phyloP scores from a whole-genome alignment of 64 coral and sea anemone genomes.

The Montipora sp. region DNA sequence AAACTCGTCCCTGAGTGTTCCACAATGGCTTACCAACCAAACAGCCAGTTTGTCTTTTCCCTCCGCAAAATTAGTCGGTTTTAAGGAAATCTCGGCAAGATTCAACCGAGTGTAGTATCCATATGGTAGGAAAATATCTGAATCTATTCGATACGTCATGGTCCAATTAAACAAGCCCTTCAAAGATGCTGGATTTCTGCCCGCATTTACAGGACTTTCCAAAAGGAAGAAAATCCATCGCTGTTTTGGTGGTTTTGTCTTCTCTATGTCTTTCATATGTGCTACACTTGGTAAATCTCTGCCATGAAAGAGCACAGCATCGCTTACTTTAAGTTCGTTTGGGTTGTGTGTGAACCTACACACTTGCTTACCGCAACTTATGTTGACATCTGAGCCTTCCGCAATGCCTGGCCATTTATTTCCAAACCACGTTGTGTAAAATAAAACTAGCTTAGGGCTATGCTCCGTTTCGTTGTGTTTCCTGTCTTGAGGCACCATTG shows the following conservation, averaged over 20 bases:
- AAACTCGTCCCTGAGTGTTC: constrained; percentile 42
- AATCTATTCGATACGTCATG: constrained; percentile 74
- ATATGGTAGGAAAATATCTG: constrained; percentile 57
- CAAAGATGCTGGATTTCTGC: not conserved
- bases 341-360: not conserved
- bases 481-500: too few relatives aligned
- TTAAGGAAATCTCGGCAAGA: not conserved
- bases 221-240: constrained; percentile 66
- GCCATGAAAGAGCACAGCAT: constrained; percentile 50
- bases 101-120: constrained; percentile 25
- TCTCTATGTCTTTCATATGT: not conserved
- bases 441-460: not conserved
- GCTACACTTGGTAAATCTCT: constrained; percentile 32
- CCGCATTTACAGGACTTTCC: constrained; percentile 49
- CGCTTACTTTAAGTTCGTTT: not conserved
- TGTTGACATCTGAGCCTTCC: not conserved
- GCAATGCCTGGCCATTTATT: not conserved
- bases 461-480: not conserved
- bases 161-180: constrained; percentile 62
- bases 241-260: constrained; percentile 19
- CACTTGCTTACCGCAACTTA: not conserved
- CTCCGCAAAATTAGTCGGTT: not conserved
- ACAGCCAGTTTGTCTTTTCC: constrained; percentile 62
- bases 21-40: constrained; percentile 71
- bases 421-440: not conserved